These are phyloP conservation scores for Cyrtonyx montezumae DNA, from an alignment of 2,113 vertebrate species.

Conservation along the genomic window DNA sequence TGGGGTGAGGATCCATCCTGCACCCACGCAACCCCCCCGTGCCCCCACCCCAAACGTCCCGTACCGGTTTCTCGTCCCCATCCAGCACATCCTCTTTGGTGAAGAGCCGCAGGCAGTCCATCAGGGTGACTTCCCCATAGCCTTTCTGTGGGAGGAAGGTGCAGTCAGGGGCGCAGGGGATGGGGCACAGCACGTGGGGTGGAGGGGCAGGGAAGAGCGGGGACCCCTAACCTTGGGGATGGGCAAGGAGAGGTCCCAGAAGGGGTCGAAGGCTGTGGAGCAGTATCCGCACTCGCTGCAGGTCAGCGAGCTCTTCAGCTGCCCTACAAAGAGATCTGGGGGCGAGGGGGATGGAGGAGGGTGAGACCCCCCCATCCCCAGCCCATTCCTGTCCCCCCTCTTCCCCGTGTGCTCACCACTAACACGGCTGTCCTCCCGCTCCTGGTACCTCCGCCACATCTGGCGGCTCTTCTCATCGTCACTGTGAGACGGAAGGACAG, in stretches of 20 bases:
- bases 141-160: constrained; percentile 75
- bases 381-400: background rate
- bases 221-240: constrained; percentile 86
- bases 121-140: constrained; percentile 88
- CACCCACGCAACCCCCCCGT: background rate
- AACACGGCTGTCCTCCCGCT: constrained; percentile 94
- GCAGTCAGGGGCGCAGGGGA: background rate
- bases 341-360: background rate
- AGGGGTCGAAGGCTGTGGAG: constrained; percentile 94
- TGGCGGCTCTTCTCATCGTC: constrained; percentile 91
- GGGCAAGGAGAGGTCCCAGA: constrained; percentile 96
- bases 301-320: constrained; percentile 94
- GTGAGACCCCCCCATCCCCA: fast-evolving
- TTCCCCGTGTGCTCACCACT: constrained; percentile 80
- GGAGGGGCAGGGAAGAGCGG: fast-evolving
- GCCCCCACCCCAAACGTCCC: background rate
- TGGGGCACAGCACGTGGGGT: too few relatives aligned
- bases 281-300: constrained; percentile 92
- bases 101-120: constrained; percentile 93
- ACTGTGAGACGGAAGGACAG: constrained; percentile 65
- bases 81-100: constrained; percentile 95
- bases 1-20: background rate
- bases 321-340: constrained; percentile 95
- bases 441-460: constrained; percentile 95
- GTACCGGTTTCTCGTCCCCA: constrained; percentile 94